phyloP scores from a whole-genome alignment of 2,797 vertebrate genomes.

The Dipus sagitta region DNA sequence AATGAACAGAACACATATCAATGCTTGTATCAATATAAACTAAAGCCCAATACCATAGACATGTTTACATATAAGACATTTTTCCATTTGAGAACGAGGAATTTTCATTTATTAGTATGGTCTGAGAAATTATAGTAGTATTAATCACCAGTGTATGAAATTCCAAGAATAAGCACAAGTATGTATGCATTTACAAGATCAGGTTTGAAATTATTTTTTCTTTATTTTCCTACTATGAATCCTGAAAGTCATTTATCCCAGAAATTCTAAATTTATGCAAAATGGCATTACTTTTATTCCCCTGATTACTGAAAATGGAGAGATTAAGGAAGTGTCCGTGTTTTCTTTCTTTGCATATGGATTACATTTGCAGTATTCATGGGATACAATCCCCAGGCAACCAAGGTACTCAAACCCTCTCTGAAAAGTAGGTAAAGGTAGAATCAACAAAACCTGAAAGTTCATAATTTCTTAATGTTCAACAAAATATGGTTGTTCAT shows the following conservation, averaged over 20 bases:
- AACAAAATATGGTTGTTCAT: background rate
- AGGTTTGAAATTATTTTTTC: background rate
- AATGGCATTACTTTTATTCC: background rate
- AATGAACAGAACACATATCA: background rate
- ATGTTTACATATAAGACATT: background rate
- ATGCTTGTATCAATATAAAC: no score
- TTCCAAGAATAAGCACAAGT: slow-evolving; percentile 2
- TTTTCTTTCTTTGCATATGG: background rate
- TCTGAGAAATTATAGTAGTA: slow-evolving; percentile 12
- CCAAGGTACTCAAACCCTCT: background rate
- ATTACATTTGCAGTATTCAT: background rate
- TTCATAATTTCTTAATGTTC: background rate
- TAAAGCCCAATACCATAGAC: background rate
- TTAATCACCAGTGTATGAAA: background rate
- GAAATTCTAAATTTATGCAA: slow-evolving; percentile 20
- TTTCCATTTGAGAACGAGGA: background rate
- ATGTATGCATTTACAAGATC: background rate
- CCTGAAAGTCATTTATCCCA: background rate
- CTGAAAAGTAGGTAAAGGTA: background rate
- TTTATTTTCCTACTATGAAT: background rate
- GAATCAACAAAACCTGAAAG: background rate
- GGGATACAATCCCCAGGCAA: background rate
- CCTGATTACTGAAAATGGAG: background rate
- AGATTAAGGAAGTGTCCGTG: background rate
- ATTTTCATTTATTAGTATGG: slow-evolving; percentile 23